Evolutionary conservation across 2,888 invertebrate genomes (phyloP).

Genomic region (Metellina segmentata): DNA sequence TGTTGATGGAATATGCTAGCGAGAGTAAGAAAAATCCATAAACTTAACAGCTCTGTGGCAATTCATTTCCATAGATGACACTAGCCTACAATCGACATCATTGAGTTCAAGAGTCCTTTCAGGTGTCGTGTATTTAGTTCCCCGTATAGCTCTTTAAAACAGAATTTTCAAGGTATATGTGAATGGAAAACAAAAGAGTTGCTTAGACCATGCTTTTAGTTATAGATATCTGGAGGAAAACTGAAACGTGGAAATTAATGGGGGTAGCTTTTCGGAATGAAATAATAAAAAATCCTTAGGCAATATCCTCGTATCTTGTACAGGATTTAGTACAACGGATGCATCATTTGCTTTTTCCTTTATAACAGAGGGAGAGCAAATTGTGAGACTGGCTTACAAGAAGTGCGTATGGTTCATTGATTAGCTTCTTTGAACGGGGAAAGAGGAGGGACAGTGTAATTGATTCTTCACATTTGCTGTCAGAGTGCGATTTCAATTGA

Average conservation of each 20-base stretch:
- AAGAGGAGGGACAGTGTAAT: too few relatives aligned
- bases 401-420: not conserved
- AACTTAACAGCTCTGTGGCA: too few relatives aligned
- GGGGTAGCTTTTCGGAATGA: slow-evolving; percentile 54
- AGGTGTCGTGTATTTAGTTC: too few relatives aligned
- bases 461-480: too few relatives aligned
- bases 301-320: too few relatives aligned
- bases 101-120: too few relatives aligned
- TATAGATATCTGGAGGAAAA: slow-evolving; percentile 59
- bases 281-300: slow-evolving; percentile 1
- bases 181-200: slow-evolving; percentile 73
- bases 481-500: too few relatives aligned
- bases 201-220: slow-evolving; percentile 68
- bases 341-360: not conserved
- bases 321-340: slow-evolving; percentile 36
- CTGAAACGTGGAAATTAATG: slow-evolving; percentile 62
- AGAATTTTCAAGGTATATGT: slow-evolving; percentile 40
- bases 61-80: too few relatives aligned
- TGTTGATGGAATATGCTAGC: too few relatives aligned
- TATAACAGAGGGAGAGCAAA: not conserved
- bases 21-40: too few relatives aligned
- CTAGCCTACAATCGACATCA: too few relatives aligned
- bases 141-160: too few relatives aligned
- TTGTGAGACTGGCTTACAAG: slow-evolving; percentile 6
- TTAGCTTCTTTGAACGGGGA: not conserved